A percentile compares a stretch with the other conserved stretches of the same genome.
Evolutionary conservation across 2,797 vertebrate genomes (phyloP).

Genomic region (Hoplostethus mediterraneus): DNA sequence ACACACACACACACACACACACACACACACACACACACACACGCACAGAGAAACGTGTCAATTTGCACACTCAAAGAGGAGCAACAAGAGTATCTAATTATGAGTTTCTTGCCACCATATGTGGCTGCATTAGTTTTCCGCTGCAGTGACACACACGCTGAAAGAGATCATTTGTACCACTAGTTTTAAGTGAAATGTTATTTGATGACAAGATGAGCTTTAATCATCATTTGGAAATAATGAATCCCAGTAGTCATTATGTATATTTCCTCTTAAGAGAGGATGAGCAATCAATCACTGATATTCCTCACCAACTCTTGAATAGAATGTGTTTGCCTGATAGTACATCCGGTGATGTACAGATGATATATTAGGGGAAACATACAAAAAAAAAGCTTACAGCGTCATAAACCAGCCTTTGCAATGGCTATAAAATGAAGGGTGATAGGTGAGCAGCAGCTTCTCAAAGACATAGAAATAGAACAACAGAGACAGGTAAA

Average conservation of each 20-base stretch:
- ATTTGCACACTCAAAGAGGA: not conserved
- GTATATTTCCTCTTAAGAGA: constrained; percentile 7
- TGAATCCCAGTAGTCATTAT: constrained; percentile 38
- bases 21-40: constrained; percentile 1
- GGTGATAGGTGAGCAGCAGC: not conserved
- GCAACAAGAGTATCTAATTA: constrained; percentile 44
- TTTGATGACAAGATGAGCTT: constrained; percentile 39
- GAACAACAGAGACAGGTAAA: not conserved
- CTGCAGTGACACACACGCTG: constrained; percentile 34
- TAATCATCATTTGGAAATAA: constrained; percentile 17
- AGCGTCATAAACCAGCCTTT: not conserved
- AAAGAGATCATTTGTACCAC: constrained; percentile 52
- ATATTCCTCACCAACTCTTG: not conserved
- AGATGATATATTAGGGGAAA: constrained; percentile 7
- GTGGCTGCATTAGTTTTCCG: constrained; percentile 36
- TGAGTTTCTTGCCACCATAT: constrained; percentile 36
- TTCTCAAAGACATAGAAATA: constrained; percentile 1
- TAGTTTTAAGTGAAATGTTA: constrained; percentile 48
- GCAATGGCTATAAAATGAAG: not conserved
- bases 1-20: constrained; percentile 14
- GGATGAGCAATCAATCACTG: not conserved
- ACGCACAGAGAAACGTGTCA: constrained; percentile 6
- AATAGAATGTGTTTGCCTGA: too few relatives aligned
- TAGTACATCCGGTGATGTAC: constrained; percentile 9
- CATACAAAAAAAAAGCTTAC: not conserved